phyloP scores from a whole-genome alignment of 2,888 invertebrate genomes.

The Auanema sp. region DNA sequence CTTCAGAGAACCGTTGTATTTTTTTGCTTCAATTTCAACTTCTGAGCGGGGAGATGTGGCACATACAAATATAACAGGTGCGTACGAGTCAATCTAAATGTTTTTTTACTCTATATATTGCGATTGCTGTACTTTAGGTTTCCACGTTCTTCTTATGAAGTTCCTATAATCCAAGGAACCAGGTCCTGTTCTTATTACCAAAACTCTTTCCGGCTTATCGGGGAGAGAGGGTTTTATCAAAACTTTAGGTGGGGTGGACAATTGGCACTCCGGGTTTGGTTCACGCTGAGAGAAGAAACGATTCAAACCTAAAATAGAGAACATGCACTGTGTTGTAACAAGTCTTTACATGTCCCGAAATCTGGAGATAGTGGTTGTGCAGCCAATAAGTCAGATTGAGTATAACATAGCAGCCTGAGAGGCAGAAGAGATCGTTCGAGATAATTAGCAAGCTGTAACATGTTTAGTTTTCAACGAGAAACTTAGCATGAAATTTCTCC shows the following conservation, averaged over 20 bases:
- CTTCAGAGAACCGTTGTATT: slow-evolving; percentile 27
- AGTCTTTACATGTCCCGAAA: slow-evolving; percentile 43
- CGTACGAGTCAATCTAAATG: slow-evolving; percentile 33
- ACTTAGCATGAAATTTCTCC: neutral
- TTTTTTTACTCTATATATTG: neutral
- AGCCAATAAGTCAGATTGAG: slow-evolving; percentile 57
- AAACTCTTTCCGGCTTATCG: slow-evolving; percentile 25
- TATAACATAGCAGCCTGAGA: slow-evolving; percentile 59
- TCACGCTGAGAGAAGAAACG: slow-evolving; percentile 44
- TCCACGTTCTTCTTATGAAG: slow-evolving; percentile 59
- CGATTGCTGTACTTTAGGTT: slow-evolving; percentile 36
- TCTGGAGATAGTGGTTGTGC: slow-evolving; percentile 48
- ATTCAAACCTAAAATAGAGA: slow-evolving; percentile 21
- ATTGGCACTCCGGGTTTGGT: slow-evolving; percentile 26
- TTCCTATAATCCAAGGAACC: slow-evolving; percentile 50
- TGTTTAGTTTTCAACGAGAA: neutral
- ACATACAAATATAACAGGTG: slow-evolving; percentile 44
- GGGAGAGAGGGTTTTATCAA: slow-evolving; percentile 34
- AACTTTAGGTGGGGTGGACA: slow-evolving; percentile 35
- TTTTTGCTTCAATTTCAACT: slow-evolving; percentile 31
- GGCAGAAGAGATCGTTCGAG: slow-evolving; percentile 59
- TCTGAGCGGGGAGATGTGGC: slow-evolving; percentile 34
- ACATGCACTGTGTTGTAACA: neutral
- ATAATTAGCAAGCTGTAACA: slow-evolving; percentile 59
- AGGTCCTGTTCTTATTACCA: slow-evolving; percentile 53